These are phyloP conservation scores for Ylistrum balloti DNA, from an alignment of 1,140 invertebrate species.

Conservation along the genomic window DNA sequence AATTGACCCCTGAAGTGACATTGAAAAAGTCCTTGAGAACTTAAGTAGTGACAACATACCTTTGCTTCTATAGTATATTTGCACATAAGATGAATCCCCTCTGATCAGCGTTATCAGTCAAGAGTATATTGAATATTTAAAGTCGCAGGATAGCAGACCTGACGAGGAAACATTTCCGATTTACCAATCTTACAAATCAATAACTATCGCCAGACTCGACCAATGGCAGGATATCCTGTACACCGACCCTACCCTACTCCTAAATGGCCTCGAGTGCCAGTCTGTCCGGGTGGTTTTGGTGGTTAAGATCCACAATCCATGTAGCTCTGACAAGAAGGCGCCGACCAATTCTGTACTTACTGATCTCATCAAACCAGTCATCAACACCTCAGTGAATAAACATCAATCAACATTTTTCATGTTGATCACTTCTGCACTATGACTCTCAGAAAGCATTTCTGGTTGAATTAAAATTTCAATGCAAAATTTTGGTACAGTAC, in stretches of 20 bases:
- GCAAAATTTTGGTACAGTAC: not conserved
- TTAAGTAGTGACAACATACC: not conserved
- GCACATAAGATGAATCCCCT: not conserved
- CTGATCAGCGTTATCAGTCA: conserved; percentile 17
- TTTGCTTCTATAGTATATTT: not conserved
- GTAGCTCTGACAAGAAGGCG: not conserved
- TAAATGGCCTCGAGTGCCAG: not conserved
- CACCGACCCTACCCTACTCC: not conserved
- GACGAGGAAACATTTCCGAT: not conserved
- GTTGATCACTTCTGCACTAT: not conserved
- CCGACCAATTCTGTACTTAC: not conserved
- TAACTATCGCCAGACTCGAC: not conserved
- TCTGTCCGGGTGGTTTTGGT: conserved; percentile 6
- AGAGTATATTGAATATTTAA: conserved; percentile 36
- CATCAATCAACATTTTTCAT: too few species aligned
- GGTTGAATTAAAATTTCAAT: not conserved
- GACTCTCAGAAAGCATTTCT: not conserved
- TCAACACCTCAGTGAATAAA: not conserved
- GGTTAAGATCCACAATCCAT: not conserved
- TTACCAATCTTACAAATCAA: not conserved
- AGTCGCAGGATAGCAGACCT: not conserved
- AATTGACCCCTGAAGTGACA: not conserved
- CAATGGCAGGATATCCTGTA: not conserved
- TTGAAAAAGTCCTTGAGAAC: not conserved
- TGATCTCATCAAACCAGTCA: not conserved